A percentile compares a stretch with the other conserved stretches of the same genome.
Conservation (phyloP, 2,888 invertebrate genomes). For the Dasypogon diadema region DNA sequence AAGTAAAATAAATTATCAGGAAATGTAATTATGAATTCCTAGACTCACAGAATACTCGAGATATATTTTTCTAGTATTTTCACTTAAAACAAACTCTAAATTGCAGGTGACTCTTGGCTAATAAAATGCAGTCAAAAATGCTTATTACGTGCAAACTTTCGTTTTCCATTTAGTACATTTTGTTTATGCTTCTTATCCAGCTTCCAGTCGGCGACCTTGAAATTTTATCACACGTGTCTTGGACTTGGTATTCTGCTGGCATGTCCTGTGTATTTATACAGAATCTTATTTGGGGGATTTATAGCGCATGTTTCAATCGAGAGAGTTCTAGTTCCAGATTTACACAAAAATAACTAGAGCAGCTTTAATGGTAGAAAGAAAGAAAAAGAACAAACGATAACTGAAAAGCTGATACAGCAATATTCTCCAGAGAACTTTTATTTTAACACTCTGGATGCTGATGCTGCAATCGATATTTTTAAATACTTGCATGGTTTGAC, state of each 20-base stretch:
- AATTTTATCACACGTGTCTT: conserved; percentile 3
- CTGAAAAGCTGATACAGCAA: background rate
- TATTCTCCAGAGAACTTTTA: background rate
- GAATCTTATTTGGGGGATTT: background rate
- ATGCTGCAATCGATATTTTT: conserved; percentile 16
- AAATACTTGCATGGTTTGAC: background rate
- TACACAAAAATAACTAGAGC: background rate
- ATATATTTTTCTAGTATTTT: no score
- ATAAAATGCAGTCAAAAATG: background rate
- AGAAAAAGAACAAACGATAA: no score
- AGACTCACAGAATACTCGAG: no score
- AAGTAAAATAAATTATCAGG: background rate
- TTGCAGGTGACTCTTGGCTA: no score
- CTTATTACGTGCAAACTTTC: background rate
- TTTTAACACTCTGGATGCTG: background rate
- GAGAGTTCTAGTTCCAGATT: background rate
- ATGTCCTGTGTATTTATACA: background rate
- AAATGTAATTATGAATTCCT: no score
- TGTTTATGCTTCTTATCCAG: conserved; percentile 14
- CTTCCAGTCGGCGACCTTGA: background rate
- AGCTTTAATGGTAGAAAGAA: no score
- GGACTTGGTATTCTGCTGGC: background rate
- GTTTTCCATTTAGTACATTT: background rate
- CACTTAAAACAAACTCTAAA: no score
- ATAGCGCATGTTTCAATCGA: background rate